Evolutionary conservation across 2,797 vertebrate species (phyloP).

Genomic region (Lycodopsis pacificus): DNA sequence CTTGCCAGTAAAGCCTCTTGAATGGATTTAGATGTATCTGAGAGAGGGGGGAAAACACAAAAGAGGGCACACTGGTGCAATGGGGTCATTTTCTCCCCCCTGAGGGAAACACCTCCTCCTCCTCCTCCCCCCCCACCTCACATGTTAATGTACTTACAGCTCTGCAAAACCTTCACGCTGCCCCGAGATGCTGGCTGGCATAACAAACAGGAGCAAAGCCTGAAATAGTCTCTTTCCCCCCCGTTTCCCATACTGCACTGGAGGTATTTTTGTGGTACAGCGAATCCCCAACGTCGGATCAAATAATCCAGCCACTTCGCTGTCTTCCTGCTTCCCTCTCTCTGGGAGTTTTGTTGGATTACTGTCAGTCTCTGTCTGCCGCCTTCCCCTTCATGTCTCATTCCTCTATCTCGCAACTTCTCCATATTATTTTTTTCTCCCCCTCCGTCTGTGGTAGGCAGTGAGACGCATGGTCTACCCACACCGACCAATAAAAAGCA

Average conservation of each 20-base stretch:
- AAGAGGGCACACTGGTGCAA: constrained; percentile 53
- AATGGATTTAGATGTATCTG: constrained; percentile 68
- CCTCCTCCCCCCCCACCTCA: constrained; percentile 34
- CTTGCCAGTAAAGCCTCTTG: constrained; percentile 68
- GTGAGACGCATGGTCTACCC: constrained; percentile 76
- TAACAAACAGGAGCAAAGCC: constrained; percentile 71
- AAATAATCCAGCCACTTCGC: constrained; percentile 48
- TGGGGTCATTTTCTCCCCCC: constrained; percentile 35
- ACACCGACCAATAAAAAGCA: constrained; percentile 68
- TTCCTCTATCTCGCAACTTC: constrained; percentile 26
- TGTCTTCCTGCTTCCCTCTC: constrained; percentile 47
- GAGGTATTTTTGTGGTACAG: constrained; percentile 55
- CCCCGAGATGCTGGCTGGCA: constrained; percentile 68
- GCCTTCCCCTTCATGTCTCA: constrained; percentile 23
- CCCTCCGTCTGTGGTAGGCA: constrained; percentile 62
- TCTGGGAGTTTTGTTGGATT: constrained; percentile 33
- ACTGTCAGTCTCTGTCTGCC: constrained; percentile 17
- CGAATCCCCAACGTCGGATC: constrained; percentile 44
- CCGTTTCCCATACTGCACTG: constrained; percentile 46
- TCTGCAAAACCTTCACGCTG: constrained; percentile 54
- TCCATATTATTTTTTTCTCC: background rate
- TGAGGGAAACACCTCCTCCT: constrained; percentile 31
- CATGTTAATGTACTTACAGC: constrained; percentile 75
- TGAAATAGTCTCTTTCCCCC: constrained; percentile 44
- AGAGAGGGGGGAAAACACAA: constrained; percentile 24